Conservation (phyloP, 2,797 vertebrate genomes). For the Melopsittacus undulatus region DNA sequence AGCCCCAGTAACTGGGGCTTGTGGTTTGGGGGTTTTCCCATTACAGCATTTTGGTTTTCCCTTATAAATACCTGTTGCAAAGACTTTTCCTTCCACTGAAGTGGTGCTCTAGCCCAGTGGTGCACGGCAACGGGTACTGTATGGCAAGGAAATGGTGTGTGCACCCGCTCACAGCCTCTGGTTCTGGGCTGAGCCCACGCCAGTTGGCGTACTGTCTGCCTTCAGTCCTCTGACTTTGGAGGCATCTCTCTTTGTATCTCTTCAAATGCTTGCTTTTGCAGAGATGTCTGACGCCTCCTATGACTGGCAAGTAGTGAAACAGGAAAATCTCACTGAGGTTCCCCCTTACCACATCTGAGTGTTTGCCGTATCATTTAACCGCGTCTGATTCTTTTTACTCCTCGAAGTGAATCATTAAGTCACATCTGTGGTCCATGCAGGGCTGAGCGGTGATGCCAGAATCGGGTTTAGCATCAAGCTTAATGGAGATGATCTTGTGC, state of each 20-base stretch:
- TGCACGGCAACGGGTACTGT: neutral
- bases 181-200: neutral
- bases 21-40: neutral
- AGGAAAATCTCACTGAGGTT: neutral
- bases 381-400: neutral
- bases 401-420: neutral
- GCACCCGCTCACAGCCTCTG: neutral
- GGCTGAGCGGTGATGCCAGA: neutral
- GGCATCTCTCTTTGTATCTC: neutral
- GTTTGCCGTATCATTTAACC: neutral
- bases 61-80: neutral
- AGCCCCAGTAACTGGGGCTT: neutral
- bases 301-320: neutral
- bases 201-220: neutral
- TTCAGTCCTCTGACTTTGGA: neutral
- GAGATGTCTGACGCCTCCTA: neutral
- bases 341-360: neutral
- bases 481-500: neutral
- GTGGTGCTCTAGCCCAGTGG: accelerated
- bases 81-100: neutral
- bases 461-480: neutral
- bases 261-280: neutral
- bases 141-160: neutral
- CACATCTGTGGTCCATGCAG: neutral
- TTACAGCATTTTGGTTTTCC: neutral